phyloP scores from a whole-genome alignment of 1,140 invertebrate genomes.

The Drosophila ananassae region DNA sequence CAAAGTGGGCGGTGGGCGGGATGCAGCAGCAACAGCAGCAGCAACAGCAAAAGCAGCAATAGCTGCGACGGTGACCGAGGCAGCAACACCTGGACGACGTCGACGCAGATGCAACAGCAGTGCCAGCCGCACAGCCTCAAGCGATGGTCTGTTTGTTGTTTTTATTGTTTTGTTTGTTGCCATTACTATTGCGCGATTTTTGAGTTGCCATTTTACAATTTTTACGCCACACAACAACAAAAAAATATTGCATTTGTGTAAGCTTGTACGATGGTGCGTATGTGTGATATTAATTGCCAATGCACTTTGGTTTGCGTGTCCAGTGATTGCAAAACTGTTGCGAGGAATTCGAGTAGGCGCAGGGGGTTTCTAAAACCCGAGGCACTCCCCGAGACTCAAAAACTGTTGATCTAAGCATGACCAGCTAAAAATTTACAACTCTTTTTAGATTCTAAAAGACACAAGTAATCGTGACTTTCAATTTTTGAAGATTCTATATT shows the following conservation, averaged over 20 bases:
- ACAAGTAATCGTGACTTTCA: too few relatives aligned
- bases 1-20: conserved; percentile 47
- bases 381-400: conserved; percentile 4
- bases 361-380: conserved; percentile 6
- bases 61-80: conserved; percentile 10
- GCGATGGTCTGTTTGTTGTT: conserved; percentile 56
- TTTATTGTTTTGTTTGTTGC: conserved; percentile 41
- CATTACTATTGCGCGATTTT: conserved; percentile 58
- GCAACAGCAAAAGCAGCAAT: conserved; percentile 3
- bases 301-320: conserved; percentile 15
- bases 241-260: not conserved
- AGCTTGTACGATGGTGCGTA: not conserved
- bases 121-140: conserved; percentile 65
- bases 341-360: conserved; percentile 23
- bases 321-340: conserved; percentile 13
- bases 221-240: conserved; percentile 11
- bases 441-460: not conserved
- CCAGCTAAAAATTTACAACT: conserved; percentile 1
- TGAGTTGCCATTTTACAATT: conserved; percentile 43
- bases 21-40: conserved; percentile 11
- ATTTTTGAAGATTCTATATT: too few relatives aligned
- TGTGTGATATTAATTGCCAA: conserved; percentile 1
- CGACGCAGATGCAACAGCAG: conserved; percentile 49
- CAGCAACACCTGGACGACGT: conserved; percentile 21
- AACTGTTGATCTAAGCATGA: conserved; percentile 36